Evolutionary conservation across 2,888 invertebrate species (phyloP).

Genomic region (Synanthedon andrenaeformis): DNA sequence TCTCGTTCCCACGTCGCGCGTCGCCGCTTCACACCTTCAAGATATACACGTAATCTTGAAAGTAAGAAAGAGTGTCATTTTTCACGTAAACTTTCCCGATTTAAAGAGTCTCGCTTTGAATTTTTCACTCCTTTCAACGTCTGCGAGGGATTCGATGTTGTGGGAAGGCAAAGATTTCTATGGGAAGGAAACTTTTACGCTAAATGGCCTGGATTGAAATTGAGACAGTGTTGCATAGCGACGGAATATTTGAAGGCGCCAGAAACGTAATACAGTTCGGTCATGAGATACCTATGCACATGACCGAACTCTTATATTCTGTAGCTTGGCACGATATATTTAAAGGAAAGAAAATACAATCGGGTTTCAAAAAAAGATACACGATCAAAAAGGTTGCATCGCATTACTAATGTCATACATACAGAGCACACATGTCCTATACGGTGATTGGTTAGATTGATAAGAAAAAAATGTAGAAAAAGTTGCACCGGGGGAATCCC

Average conservation of each 20-base stretch:
- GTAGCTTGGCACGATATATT: not conserved
- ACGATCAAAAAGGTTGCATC: too few species aligned
- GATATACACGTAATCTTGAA: slow-evolving; percentile 18
- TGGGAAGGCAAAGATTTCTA: too few species aligned
- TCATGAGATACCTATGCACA: too few species aligned
- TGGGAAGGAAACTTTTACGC: slow-evolving; percentile 46
- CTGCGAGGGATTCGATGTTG: slow-evolving; percentile 20
- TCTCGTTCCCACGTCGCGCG: slow-evolving; percentile 39
- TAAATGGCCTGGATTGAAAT: slow-evolving; percentile 48
- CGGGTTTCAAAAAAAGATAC: too few species aligned
- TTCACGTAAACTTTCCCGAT: slow-evolving; percentile 38
- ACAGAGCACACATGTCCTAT: not conserved
- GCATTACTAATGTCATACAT: too few species aligned
- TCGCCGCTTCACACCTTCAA: slow-evolving; percentile 27
- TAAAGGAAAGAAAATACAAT: too few species aligned
- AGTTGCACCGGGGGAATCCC: slow-evolving; percentile 57
- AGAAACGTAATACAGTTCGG: not conserved
- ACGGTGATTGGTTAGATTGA: slow-evolving; percentile 2
- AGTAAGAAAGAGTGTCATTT: slow-evolving; percentile 43
- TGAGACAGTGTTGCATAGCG: slow-evolving; percentile 21
- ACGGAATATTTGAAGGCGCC: slow-evolving; percentile 6
- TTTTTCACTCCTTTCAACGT: slow-evolving; percentile 26
- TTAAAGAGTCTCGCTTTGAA: slow-evolving; percentile 30
- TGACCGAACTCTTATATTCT: not conserved
- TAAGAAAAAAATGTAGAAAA: slow-evolving; percentile 18